These are phyloP conservation scores for Ips nitidus DNA, from an alignment of 1,140 invertebrate species.

Conservation along the genomic window DNA sequence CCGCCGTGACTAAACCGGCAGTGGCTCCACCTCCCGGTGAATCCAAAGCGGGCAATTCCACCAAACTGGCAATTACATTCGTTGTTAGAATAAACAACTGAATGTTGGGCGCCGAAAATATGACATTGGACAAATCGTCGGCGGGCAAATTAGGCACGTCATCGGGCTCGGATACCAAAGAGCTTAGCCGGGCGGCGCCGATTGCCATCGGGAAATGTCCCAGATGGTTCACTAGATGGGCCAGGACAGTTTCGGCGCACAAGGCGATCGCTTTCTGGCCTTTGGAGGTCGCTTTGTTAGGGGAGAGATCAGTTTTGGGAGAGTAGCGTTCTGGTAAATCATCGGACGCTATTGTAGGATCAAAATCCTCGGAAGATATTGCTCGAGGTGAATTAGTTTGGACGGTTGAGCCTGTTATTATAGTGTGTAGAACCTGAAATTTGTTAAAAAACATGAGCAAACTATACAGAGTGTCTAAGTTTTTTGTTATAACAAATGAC, in stretches of 20 bases:
- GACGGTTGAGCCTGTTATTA: constrained; percentile 51
- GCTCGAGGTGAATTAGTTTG: constrained; percentile 47
- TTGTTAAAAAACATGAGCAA: neutral
- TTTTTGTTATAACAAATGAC: too few species aligned
- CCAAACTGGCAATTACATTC: constrained; percentile 82
- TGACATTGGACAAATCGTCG: constrained; percentile 74
- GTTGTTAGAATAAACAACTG: constrained; percentile 86
- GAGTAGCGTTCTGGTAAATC: constrained; percentile 56
- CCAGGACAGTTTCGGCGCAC: constrained; percentile 71
- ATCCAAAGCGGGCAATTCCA: constrained; percentile 88
- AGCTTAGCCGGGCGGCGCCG: constrained; percentile 80
- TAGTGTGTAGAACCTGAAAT: constrained; percentile 54
- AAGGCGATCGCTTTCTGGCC: constrained; percentile 60
- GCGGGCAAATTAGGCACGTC: constrained; percentile 76
- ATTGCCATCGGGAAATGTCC: constrained; percentile 89
- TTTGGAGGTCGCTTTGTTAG: constrained; percentile 43
- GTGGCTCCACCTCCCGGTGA: constrained; percentile 83
- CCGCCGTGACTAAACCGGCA: constrained; percentile 65
- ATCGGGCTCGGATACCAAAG: constrained; percentile 88
- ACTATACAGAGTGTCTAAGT: too few species aligned
- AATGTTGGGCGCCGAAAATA: constrained; percentile 85
- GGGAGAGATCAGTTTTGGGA: constrained; percentile 8
- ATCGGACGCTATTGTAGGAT: constrained; percentile 69
- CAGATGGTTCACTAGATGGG: constrained; percentile 83
- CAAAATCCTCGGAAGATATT: constrained; percentile 63